A percentile compares a stretch with the other conserved stretches of the same genome.
Conservation (phyloP, 2,797 vertebrate species). For the Notoglanidium macrostoma region DNA sequence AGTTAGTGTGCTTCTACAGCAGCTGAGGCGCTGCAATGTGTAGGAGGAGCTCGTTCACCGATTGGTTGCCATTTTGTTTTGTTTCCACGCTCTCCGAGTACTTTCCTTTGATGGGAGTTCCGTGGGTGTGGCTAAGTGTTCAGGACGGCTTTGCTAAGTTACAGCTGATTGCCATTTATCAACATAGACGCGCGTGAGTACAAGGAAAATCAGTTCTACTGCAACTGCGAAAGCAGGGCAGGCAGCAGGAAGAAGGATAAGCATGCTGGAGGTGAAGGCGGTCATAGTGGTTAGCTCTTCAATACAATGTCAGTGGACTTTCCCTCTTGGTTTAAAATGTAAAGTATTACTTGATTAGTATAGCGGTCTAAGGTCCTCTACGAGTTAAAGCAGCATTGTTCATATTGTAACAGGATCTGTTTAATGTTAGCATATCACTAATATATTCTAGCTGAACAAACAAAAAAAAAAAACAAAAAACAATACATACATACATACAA, state of each 20-base stretch:
- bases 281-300: conserved; percentile 14
- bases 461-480: conserved; percentile 6
- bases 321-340: background rate
- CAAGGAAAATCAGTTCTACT: background rate
- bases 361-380: conserved; percentile 39
- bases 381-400: conserved; percentile 57
- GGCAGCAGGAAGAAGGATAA: background rate
- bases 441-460: conserved; percentile 32
- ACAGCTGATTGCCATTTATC: too few species aligned
- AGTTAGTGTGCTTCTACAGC: background rate
- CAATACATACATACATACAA: background rate
- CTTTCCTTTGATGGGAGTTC: background rate
- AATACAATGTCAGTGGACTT: conserved; percentile 21
- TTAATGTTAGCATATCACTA: conserved; percentile 49
- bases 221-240: background rate
- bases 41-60: too few species aligned
- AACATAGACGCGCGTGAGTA: background rate
- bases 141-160: background rate
- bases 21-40: background rate
- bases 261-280: background rate
- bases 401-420: conserved; percentile 43
- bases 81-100: background rate
- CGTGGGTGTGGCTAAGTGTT: background rate
- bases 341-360: conserved; percentile 43
- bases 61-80: background rate